Base-by-base conservation (phyloP, 2,888 invertebrate genomes). In the Podabrus alpinus region DNA sequence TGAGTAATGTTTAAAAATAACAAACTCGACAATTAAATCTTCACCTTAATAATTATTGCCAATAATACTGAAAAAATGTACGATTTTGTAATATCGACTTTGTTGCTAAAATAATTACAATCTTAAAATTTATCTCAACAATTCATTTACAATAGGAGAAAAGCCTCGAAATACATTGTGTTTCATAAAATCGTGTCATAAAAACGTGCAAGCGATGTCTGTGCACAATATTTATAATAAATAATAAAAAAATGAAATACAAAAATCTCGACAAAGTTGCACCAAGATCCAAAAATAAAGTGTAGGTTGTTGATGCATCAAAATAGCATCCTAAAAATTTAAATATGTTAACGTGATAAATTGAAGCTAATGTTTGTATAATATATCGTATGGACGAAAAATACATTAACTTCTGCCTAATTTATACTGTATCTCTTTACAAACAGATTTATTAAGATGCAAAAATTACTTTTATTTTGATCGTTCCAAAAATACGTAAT, bases 271-370 rank as follows among this genome's bases (percentile, higher is more conserved):
- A 59, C 19, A 29, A 71, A 71, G 61, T 16, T 72, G 72, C 72
- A 68, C 61, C 45, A n/a, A 15, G 61, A 15, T 62, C 66, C 71
- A 72, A 75, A 71, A 75, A 75, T 75, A 75, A 29, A 62, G 66
- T 67, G 74, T 71, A 66, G 69, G 71, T 7, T 62, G 74, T 71
- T 68, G 74, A 74, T 74, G 74, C 71, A 71, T 60, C 64, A 68
- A 68, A 62, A 68, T 66, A 68, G 62, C 59, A 75, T 71, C 68
- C 60, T 25, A 59, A 64, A 71, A 75, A 75, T 75, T 71, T 68
- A 62, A 71, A 71, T 68, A 75, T 71, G 71, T 75, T 72, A 72
- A 69, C 74, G 59, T 71, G 66, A 68, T 75, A 75, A 75, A 75
- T 75, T 71, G 64, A 19, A 17, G 71, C 68, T 71, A 71, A 74